Conservation (phyloP, 2,888 invertebrate species). For the Protophormia terraenovae region DNA sequence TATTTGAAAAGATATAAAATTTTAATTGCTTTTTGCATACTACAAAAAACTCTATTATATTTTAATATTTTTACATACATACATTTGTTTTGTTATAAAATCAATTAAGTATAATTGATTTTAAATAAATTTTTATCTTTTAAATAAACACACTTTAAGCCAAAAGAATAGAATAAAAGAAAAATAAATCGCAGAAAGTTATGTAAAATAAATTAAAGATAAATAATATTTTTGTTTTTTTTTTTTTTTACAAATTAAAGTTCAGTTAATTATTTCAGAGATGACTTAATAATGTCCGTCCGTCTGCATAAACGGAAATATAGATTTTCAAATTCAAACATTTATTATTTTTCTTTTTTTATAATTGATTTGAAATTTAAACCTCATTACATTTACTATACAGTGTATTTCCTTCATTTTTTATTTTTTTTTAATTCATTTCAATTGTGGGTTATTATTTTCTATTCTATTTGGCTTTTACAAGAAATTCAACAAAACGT, state of each 20-base stretch:
- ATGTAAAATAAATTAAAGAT: too few relatives aligned
- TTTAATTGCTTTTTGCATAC: neutral
- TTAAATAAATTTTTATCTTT: constrained; percentile 40
- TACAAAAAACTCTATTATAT: neutral
- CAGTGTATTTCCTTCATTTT: neutral
- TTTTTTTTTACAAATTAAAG: too few relatives aligned
- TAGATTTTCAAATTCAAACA: too few relatives aligned
- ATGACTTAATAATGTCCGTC: too few relatives aligned
- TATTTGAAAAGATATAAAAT: neutral
- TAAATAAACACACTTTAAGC: constrained; percentile 1
- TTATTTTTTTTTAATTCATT: too few relatives aligned
- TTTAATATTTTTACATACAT: neutral
- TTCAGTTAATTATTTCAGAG: too few relatives aligned
- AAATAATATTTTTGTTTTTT: too few relatives aligned
- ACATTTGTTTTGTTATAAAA: constrained; percentile 16
- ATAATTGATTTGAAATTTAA: neutral
- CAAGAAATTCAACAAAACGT: constrained; percentile 51
- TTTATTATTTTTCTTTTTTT: too few relatives aligned
- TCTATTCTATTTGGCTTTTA: neutral
- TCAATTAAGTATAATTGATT: constrained; percentile 57
- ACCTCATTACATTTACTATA: neutral
- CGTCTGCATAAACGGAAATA: too few relatives aligned
- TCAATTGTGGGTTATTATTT: neutral
- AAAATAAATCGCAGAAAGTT: too few relatives aligned
- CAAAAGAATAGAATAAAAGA: neutral